Evolutionary conservation across 2,797 vertebrate genomes (phyloP).

Genomic region (Prunella strophiata): DNA sequence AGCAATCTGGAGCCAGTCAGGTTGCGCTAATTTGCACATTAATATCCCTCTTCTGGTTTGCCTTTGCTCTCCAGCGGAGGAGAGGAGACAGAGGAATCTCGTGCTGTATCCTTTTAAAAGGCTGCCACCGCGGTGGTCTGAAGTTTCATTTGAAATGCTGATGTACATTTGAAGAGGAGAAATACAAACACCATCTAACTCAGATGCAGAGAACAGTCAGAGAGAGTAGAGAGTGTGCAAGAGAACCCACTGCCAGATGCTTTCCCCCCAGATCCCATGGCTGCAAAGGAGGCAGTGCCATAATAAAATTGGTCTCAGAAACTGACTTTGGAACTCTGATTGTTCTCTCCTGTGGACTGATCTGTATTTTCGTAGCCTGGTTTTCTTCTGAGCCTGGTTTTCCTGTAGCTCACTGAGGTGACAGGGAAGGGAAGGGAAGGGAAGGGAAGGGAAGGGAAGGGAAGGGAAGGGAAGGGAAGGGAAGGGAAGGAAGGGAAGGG

Average conservation of each 20-base stretch:
- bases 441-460: too few species aligned
- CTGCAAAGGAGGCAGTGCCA: neutral
- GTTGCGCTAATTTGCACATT: conserved; percentile 85
- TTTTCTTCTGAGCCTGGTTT: neutral
- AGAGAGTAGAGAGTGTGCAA: neutral
- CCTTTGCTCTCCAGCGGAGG: conserved; percentile 65
- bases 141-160: conserved; percentile 47
- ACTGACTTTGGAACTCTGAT: neutral
- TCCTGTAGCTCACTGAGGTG: neutral
- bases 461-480: neutral
- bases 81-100: conserved; percentile 27
- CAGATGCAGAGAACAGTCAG: neutral
- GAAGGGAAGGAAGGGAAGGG: neutral
- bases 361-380: neutral
- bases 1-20: conserved; percentile 84
- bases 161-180: conserved; percentile 16
- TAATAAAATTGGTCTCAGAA: neutral
- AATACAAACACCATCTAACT: conserved; percentile 11
- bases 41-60: conserved; percentile 81
- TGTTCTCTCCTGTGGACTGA: neutral
- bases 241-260: neutral
- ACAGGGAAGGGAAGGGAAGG: neutral
- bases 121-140: neutral
- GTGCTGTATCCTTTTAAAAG: neutral
- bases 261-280: neutral